phyloP scores from a whole-genome alignment of 2,888 invertebrate genomes.

The Campaea margaritaria region DNA sequence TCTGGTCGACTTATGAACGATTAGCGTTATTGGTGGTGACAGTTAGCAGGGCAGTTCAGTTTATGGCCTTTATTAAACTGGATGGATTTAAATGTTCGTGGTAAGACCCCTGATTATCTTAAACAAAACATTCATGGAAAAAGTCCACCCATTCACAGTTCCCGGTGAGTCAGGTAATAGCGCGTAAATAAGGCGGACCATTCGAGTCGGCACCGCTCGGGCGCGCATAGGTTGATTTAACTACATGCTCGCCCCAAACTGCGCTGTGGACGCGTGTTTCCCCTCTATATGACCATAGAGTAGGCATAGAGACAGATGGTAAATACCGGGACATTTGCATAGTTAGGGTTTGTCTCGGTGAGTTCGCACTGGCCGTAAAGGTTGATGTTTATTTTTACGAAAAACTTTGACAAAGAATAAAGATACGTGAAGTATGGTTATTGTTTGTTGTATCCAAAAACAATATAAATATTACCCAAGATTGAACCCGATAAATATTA shows the following conservation, averaged over 20 bases:
- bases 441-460: too few relatives aligned
- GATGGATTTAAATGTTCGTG: too few relatives aligned
- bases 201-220: constrained; percentile 27
- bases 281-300: constrained; percentile 47
- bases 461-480: too few relatives aligned
- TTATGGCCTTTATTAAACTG: too few relatives aligned
- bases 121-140: not conserved
- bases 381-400: not conserved
- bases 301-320: constrained; percentile 16
- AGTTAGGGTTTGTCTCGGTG: not conserved
- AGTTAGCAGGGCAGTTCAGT: too few relatives aligned
- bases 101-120: too few relatives aligned
- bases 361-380: not conserved
- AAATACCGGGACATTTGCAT: constrained; percentile 8
- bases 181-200: constrained; percentile 46
- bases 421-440: too few relatives aligned
- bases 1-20: too few relatives aligned
- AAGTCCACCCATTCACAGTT: constrained; percentile 19
- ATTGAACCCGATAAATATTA: too few relatives aligned
- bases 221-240: constrained; percentile 49
- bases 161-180: constrained; percentile 44
- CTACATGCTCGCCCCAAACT: constrained; percentile 52
- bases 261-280: constrained; percentile 46
- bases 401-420: not conserved
- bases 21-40: too few relatives aligned